These are phyloP conservation scores for Myocastor coypus DNA, from an alignment of 2,113 vertebrate genomes.

Conservation along the genomic window DNA sequence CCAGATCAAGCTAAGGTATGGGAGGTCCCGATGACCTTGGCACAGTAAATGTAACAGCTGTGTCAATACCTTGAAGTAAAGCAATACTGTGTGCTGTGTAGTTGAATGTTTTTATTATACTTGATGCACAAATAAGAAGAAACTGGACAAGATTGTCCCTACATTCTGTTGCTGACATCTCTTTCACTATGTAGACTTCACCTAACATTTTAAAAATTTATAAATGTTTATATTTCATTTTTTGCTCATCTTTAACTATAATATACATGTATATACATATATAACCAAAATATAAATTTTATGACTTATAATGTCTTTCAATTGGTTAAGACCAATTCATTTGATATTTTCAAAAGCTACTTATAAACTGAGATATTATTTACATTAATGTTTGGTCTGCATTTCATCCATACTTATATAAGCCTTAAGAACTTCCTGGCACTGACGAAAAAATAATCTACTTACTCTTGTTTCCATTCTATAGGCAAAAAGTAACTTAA, in stretches of 20 bases:
- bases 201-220: neutral
- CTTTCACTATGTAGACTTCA: neutral
- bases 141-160: neutral
- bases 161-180: no score
- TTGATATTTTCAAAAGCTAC: neutral
- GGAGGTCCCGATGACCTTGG: neutral
- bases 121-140: neutral
- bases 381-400: neutral
- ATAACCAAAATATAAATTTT: no score
- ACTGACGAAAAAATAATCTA: neutral
- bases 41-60: neutral
- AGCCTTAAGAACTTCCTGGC: neutral
- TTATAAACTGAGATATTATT: conserved; percentile 18
- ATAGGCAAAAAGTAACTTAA: neutral
- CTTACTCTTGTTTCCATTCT: neutral
- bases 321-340: neutral
- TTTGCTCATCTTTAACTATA: neutral
- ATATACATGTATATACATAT: neutral
- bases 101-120: neutral
- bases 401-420: neutral
- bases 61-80: neutral
- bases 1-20: neutral
- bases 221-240: neutral
- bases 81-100: neutral
- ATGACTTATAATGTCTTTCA: neutral